Conservation (phyloP, 2,797 vertebrate species). For the Acrossocheilus fasciatus region DNA sequence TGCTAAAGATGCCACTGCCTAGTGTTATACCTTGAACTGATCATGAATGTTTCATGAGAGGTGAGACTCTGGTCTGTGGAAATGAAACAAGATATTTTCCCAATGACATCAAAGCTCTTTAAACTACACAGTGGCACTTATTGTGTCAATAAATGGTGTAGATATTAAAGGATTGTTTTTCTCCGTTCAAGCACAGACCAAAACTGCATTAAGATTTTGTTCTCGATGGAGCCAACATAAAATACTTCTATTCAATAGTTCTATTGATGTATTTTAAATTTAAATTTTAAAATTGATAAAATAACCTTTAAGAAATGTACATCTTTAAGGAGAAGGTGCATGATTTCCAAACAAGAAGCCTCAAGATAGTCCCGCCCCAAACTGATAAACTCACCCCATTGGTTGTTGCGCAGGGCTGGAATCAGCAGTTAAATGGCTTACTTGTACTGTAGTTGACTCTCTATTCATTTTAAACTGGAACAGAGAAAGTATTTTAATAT, state of each 20-base stretch:
- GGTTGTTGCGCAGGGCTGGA: neutral
- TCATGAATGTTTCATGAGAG: constrained; percentile 64
- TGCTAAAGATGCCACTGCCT: constrained; percentile 59
- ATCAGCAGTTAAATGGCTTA: neutral
- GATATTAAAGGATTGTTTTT: constrained; percentile 58
- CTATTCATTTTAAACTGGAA: neutral
- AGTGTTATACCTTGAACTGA: constrained; percentile 50
- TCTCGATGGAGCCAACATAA: neutral
- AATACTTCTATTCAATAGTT: neutral
- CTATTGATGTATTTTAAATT: neutral
- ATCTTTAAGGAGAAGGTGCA: neutral
- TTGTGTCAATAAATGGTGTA: constrained; percentile 56
- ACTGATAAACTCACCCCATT: neutral
- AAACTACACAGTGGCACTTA: constrained; percentile 48
- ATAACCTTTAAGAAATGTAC: neutral
- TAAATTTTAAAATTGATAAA: neutral
- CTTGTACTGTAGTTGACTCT: neutral
- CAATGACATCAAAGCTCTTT: constrained; percentile 62
- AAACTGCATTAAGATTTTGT: constrained; percentile 17
- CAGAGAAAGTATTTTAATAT: neutral
- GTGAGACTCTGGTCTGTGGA: constrained; percentile 56
- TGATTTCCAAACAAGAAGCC: neutral
- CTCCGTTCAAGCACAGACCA: constrained; percentile 21
- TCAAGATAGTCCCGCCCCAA: neutral
- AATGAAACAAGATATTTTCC: constrained; percentile 58